Conservation (phyloP, 2,888 invertebrate species). For the Drosophila cognata region DNA sequence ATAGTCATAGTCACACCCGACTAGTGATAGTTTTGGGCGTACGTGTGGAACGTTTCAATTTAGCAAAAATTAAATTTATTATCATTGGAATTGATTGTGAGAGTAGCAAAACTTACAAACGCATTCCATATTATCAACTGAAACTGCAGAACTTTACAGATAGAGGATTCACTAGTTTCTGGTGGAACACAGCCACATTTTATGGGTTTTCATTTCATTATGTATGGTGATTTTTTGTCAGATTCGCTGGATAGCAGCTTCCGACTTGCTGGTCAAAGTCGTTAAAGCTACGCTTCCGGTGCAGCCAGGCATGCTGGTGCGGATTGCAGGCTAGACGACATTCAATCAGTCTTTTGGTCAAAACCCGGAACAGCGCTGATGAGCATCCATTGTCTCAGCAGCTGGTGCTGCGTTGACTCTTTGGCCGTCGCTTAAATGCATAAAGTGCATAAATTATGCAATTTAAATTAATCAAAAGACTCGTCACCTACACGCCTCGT, state of each 20-base stretch:
- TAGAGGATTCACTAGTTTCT: background rate
- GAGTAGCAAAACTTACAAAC: slow-evolving; percentile 8
- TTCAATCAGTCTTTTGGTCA: slow-evolving; percentile 20
- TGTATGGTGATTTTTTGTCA: background rate
- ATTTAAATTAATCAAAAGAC: slow-evolving; percentile 71
- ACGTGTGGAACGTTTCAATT: slow-evolving; percentile 80
- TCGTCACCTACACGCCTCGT: slow-evolving; percentile 54
- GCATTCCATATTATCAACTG: background rate
- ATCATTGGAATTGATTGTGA: slow-evolving; percentile 78
- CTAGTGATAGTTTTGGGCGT: slow-evolving; percentile 79
- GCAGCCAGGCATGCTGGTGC: slow-evolving; percentile 74
- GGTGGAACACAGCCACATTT: background rate
- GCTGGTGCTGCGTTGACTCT: slow-evolving; percentile 32
- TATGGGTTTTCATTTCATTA: slow-evolving; percentile 5
- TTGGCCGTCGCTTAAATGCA: slow-evolving; percentile 48
- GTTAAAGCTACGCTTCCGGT: slow-evolving; percentile 80
- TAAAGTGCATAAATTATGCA: slow-evolving; percentile 65
- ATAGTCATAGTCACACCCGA: slow-evolving; percentile 75
- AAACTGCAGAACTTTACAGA: background rate
- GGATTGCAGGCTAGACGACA: slow-evolving; percentile 33
- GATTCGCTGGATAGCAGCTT: background rate
- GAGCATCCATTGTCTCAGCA: slow-evolving; percentile 66
- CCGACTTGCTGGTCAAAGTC: slow-evolving; percentile 51
- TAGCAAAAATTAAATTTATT: slow-evolving; percentile 79
- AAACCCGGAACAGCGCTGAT: slow-evolving; percentile 54